Base-by-base conservation (phyloP, 64 coral and sea anemone species). In the Porites australiensis region DNA sequence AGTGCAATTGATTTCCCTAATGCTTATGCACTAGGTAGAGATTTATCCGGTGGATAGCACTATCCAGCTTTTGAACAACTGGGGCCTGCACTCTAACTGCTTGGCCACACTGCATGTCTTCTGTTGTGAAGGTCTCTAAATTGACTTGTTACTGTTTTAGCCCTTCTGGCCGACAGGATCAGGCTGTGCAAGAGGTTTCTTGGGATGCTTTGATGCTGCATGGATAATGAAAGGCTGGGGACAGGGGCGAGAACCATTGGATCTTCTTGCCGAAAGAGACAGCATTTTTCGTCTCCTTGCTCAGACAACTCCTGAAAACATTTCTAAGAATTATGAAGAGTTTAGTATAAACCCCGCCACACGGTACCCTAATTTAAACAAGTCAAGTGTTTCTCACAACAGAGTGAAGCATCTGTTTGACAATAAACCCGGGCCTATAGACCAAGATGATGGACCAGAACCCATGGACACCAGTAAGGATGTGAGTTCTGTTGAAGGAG, bases 161-260 rank as follows among this genome's bases (percentile, higher is more conserved):
- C 98, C 98, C 59, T 99, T 99, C 79, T 99, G 98, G 98, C 98
- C 98, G 5, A 99, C 98, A 62, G 98, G 98, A n/a, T 96, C 98
- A 21, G 98, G 98, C 12, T 99, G 98, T 91, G 98, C 98, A 3
- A 46, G 98, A 63, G 98, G 98, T 15, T 99, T 99, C 58, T 77
- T 99, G 19, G 88, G 94, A n/a, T 86, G 94, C 67, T 95, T 99
- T 86, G 98, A 99, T 89, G 98, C 98, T 3, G 98, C 98, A 3
- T 99, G 98, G 98, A 92, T 91, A 88, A 93, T 94, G 92, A 93
- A 89, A 86, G 92, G 98, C 72, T 99, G 91, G 90, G 98, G 94
- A 4, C 77, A 88, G 75, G 98, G 98, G 4, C 85, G 84, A 53
- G 89, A 91, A 55, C 98, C 98, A 15, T 13, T 99, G 27, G 92